Percentiles rank a stretch among this genome's conserved stretches.
Evolutionary conservation across 2,113 vertebrate genomes (phyloP).

Genomic region (Circaetus gallicus): DNA sequence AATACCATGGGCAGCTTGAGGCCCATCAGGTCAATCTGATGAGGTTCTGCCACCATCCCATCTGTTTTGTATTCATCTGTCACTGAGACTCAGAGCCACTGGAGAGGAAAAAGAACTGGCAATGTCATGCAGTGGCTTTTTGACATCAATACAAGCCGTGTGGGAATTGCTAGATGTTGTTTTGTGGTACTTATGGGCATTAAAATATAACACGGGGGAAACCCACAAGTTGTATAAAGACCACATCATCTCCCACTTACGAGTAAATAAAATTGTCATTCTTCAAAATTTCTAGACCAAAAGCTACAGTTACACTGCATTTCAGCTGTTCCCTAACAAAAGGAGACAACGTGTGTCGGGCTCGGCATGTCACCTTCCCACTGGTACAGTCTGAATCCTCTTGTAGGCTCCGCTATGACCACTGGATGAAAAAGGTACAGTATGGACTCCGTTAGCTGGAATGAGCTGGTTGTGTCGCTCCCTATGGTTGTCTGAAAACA

Average conservation of each 20-base stretch:
- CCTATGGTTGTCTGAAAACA: not conserved
- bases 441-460: not conserved
- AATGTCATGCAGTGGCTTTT: not conserved
- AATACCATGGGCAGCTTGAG: not conserved
- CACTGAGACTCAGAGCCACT: not conserved
- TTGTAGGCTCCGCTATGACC: not conserved
- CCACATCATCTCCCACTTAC: not conserved
- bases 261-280: not conserved
- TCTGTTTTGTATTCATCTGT: slow-evolving; percentile 23
- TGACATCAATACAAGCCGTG: not conserved
- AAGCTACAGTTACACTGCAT: accelerated
- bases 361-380: accelerated
- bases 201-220: not conserved
- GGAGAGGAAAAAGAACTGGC: not conserved
- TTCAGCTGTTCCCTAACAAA: not conserved
- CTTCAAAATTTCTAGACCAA: not conserved
- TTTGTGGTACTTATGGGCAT: not conserved
- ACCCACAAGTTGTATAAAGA: not conserved
- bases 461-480: not conserved
- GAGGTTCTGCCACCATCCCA: not conserved
- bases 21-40: not conserved
- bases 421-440: accelerated
- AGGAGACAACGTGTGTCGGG: accelerated
- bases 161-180: not conserved
- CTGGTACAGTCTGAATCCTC: not conserved